These are phyloP conservation scores for Dromiciops gliroides DNA, from an alignment of 2,113 vertebrate species.

Conservation along the genomic window DNA sequence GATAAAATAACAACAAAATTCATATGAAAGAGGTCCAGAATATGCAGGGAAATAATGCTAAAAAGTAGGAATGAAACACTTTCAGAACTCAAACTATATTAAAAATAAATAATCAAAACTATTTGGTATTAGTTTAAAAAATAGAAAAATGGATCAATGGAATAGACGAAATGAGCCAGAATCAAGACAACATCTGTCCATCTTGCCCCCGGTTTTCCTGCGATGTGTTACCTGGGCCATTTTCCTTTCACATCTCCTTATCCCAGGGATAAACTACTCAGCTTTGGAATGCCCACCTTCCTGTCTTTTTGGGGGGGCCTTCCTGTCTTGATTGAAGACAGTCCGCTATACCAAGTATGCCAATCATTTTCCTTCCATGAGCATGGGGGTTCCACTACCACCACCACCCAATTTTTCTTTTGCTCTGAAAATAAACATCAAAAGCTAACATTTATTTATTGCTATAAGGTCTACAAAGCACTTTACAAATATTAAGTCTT, in stretches of 20 bases:
- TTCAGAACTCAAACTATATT: not conserved
- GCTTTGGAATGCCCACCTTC: not conserved
- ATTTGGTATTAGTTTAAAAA: not conserved
- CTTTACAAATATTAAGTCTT: not conserved
- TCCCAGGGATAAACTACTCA: not conserved
- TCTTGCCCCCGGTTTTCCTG: not conserved
- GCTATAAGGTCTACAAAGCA: not conserved
- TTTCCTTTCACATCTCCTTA: not conserved
- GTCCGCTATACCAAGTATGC: too few relatives aligned
- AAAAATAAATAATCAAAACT: not conserved
- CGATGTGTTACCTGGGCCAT: not conserved
- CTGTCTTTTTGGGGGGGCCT: too few relatives aligned
- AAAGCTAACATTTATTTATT: not conserved
- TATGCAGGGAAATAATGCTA: not conserved
- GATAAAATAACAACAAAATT: not conserved
- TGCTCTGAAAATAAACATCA: not conserved
- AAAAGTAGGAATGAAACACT: not conserved
- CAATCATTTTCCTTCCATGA: not conserved
- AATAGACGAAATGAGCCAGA: not conserved
- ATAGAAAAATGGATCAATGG: not conserved
- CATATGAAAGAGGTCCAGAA: not conserved
- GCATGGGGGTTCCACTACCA: not conserved
- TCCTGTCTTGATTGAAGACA: not conserved
- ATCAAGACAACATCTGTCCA: not conserved
- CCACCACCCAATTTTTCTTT: not conserved